Base-by-base conservation (phyloP, 2,797 vertebrate species). In the Hozukius guyotensis region DNA sequence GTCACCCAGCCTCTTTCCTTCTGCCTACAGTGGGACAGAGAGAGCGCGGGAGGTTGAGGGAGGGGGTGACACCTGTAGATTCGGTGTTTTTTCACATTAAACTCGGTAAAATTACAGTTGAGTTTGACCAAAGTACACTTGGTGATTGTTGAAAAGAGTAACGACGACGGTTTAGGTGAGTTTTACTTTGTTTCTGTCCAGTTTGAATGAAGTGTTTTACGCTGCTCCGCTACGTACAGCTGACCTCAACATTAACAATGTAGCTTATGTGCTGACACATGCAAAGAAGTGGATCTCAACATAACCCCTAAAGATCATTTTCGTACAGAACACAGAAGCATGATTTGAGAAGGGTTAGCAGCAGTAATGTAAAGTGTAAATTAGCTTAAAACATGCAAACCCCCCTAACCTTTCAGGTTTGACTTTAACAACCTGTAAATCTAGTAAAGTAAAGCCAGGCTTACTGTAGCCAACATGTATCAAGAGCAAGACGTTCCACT, bases 31-130 rank as follows among this genome's bases (percentile, higher is more conserved):
- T 16, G 38, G 38, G 38, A 42, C 38, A 42, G 38, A 42, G 38
- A 42, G 38, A 42, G 38, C 14, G 1, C 0, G 1, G 14, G 38
- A 0, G 13, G 38, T 42, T 42, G 38, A 42, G 1, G 13, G 38
- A 14, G 13, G 5, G 2, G 5, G 13, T 0, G 14, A 3, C 38
- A 16, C 1, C 14, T 42, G 38, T 42, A 42, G 38, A 42, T 42
- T 42, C 38, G 3, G 14, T 0, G 38, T 42, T 42, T 42, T 16
- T 16, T 42, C 1, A 16, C 38, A 42, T 42, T 42, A 42, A 42
- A 42, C 14, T 42, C 14, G 1, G 0, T 42, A 6, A 42, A 16
- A 16, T 42, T 42, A 42, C 3, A 42, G 1, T 16, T 42, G 38
- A 42, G 1, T 42, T 42, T 0, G 38, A 42, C 38, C 38, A 42